phyloP scores from a whole-genome alignment of 2,113 vertebrate genomes.

The Lonchura striata region DNA sequence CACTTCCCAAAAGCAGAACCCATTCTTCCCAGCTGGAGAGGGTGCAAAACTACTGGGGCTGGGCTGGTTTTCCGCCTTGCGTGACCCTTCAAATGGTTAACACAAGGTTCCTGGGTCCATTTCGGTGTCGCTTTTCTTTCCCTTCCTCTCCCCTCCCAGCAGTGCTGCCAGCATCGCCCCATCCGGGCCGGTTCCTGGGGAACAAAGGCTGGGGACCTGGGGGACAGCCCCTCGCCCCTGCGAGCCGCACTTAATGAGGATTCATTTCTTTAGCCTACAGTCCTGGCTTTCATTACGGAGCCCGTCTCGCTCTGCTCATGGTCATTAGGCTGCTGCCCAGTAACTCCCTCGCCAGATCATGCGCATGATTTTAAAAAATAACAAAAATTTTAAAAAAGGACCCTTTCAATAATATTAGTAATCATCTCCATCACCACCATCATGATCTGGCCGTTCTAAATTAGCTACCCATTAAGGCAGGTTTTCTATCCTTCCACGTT shows the following conservation, averaged over 20 bases:
- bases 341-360: neutral
- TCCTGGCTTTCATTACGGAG: slow-evolving; percentile 19
- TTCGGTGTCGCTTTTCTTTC: neutral
- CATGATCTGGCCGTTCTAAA: neutral
- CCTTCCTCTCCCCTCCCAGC: neutral
- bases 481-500: neutral
- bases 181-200: neutral
- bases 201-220: slow-evolving; percentile 5
- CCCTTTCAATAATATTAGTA: neutral
- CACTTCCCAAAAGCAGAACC: neutral
- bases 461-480: neutral
- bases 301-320: neutral
- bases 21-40: neutral
- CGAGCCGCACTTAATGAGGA: slow-evolving; percentile 32
- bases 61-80: neutral
- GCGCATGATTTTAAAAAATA: neutral
- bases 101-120: neutral
- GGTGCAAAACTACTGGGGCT: neutral
- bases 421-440: neutral
- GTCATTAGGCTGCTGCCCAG: slow-evolving; percentile 25
- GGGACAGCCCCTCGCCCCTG: slow-evolving; percentile 12
- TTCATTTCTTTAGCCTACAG: slow-evolving; percentile 53
- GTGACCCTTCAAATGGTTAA: neutral
- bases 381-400: fast-evolving
- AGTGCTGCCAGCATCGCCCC: neutral